A percentile compares a stretch with the other conserved stretches of the same genome.
phyloP scores from a whole-genome alignment of 2,888 invertebrate species.

The Mythimna impura region DNA sequence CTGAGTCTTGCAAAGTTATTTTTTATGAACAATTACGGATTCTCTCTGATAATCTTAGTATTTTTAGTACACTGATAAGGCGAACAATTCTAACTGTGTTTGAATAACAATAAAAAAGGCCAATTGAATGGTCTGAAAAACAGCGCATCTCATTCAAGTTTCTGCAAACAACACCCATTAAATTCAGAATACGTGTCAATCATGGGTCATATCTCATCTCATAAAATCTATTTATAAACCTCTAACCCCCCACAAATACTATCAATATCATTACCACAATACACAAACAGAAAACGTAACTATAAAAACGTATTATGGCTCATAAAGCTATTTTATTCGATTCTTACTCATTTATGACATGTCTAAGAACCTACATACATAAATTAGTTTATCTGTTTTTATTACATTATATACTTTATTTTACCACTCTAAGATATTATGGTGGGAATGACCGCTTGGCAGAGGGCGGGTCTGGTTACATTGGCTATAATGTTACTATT shows the following conservation, averaged over 20 bases:
- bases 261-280: constrained; percentile 60
- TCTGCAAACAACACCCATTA: constrained; percentile 5
- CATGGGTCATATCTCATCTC: not conserved
- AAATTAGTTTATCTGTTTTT: constrained; percentile 68
- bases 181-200: constrained; percentile 28
- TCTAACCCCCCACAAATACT: constrained; percentile 33
- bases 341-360: constrained; percentile 68
- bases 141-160: not conserved
- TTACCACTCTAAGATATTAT: constrained; percentile 67
- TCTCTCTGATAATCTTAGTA: not conserved
- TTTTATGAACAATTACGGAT: not conserved
- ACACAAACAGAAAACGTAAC: constrained; percentile 63
- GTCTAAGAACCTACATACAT: constrained; percentile 66
- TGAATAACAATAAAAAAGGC: not conserved
- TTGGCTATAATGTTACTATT: constrained; percentile 26
- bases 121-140: constrained; percentile 5
- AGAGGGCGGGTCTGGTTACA: constrained; percentile 56
- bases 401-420: constrained; percentile 66
- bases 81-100: too few relatives aligned
- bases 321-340: constrained; percentile 66
- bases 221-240: constrained; percentile 33
- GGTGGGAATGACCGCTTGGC: constrained; percentile 59
- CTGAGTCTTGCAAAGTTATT: not conserved
- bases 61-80: not conserved
- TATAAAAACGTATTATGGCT: constrained; percentile 65